Percentiles rank a stretch among this genome's conserved stretches.
Conservation (phyloP, 1,140 invertebrate species). For the Acromyrmex heyeri region DNA sequence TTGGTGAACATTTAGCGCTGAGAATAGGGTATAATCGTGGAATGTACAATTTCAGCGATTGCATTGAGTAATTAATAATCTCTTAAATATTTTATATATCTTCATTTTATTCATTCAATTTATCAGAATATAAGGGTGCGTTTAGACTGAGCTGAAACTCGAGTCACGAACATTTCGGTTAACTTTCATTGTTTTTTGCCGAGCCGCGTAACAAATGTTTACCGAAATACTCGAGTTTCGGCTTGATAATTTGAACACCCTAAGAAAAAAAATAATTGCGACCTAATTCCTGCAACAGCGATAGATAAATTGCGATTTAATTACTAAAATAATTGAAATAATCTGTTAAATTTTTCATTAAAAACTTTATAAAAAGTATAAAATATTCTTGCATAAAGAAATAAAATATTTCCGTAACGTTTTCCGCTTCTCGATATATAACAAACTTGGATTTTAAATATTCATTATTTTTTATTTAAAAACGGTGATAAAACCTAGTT, state of each 20-base stretch:
- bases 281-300: neutral
- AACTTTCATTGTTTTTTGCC: no score
- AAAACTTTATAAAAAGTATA: neutral
- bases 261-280: neutral
- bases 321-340: neutral
- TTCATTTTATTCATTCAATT: neutral
- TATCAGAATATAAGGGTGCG: neutral
- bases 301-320: neutral
- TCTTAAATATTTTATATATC: neutral
- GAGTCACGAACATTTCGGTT: no score
- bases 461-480: neutral
- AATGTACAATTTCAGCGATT: constrained; percentile 1
- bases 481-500: no score
- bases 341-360: neutral
- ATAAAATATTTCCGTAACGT: constrained; percentile 15
- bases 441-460: neutral
- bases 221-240: no score
- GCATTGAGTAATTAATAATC: neutral
- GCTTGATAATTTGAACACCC: no score
- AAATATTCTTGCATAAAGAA: neutral
- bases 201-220: no score
- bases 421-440: neutral
- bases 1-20: constrained; percentile 64
- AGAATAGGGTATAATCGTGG: constrained; percentile 47
- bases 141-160: no score